Evolutionary conservation across 2,888 invertebrate species (phyloP), one percentile per base, ranked within the genome.

Genomic region (Sepioteuthis lessoniana): DNA sequence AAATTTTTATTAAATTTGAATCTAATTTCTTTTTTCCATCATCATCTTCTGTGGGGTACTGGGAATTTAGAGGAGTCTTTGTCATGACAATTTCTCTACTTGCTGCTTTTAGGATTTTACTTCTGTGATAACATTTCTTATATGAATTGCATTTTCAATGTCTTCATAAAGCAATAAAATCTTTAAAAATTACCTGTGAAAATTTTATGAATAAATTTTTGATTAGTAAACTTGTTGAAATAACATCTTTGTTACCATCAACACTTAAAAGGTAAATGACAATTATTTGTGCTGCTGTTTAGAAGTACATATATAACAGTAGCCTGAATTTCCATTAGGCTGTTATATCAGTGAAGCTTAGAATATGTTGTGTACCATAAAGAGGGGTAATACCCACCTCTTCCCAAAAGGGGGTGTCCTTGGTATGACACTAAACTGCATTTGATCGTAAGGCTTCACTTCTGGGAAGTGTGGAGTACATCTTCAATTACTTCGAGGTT

Each of bases 81-180:
- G n/a, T 76, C 76, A 76, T 76, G 76, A 76, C 76, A 76, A 76
- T 76, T 76, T n/a, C n/a, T 76, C 76, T 76, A 35, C n/a, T 76
- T 76, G 76, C n/a, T 76, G 76, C n/a, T n/a, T n/a, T n/a, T 35
- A 76, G n/a, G n/a, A 35, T 76, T 76, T 76, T 76, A n/a, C 76
- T 76, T n/a, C 10, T 76, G n/a, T n/a, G 76, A 76, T 76, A n/a
- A 76, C n/a, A 76, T 35, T 76, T 76, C 25, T n/a, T 76, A n/a
- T 76, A 76, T n/a, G 76, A 76, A 76, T 55, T 55, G 55, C 55
- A 55, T 76, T 76, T 76, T n/a, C 76, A n/a, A 1, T n/a, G n/a
- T 76, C n/a, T 76, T n/a, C 76, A 4, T 55, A 76, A n/a, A 35
- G 35, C 16, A 76, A 13, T 0, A 76, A 76, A 76, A n/a, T n/a